Conservation (phyloP, 2,113 vertebrate genomes). For the Grammomys surdaster region DNA sequence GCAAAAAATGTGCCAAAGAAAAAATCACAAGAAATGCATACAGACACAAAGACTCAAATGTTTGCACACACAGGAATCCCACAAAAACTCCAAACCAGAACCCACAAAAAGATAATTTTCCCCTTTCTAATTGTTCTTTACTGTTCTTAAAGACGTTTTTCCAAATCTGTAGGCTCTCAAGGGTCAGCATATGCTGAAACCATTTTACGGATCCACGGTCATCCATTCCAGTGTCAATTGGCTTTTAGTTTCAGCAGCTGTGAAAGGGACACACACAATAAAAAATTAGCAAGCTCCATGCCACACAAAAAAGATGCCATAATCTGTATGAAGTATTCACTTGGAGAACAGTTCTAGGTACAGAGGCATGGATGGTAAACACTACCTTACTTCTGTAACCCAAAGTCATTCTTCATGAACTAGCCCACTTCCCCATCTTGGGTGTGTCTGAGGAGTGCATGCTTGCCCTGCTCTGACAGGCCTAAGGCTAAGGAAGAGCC, state of each 20-base stretch:
- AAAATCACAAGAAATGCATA: background rate
- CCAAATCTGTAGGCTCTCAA: background rate
- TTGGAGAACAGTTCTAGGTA: background rate
- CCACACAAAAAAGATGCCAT: background rate
- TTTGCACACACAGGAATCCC: background rate
- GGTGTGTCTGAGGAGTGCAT: too few species aligned
- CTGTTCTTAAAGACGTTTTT: background rate
- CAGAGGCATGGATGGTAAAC: background rate
- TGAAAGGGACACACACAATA: background rate
- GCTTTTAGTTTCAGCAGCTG: background rate
- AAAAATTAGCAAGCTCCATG: background rate
- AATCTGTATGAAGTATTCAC: background rate
- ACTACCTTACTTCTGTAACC: background rate
- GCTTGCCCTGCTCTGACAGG: background rate
- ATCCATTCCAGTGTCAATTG: background rate
- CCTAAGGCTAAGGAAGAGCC: background rate
- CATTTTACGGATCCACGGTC: background rate
- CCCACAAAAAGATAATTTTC: background rate
- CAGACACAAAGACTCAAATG: background rate
- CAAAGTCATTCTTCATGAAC: background rate
- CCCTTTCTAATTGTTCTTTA: background rate
- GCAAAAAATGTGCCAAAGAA: background rate
- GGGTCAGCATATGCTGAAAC: background rate
- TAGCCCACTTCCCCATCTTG: too few species aligned
- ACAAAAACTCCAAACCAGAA: background rate